These are phyloP conservation scores for Buceros bicornis DNA, from an alignment of 2,797 vertebrate species.

Conservation along the genomic window DNA sequence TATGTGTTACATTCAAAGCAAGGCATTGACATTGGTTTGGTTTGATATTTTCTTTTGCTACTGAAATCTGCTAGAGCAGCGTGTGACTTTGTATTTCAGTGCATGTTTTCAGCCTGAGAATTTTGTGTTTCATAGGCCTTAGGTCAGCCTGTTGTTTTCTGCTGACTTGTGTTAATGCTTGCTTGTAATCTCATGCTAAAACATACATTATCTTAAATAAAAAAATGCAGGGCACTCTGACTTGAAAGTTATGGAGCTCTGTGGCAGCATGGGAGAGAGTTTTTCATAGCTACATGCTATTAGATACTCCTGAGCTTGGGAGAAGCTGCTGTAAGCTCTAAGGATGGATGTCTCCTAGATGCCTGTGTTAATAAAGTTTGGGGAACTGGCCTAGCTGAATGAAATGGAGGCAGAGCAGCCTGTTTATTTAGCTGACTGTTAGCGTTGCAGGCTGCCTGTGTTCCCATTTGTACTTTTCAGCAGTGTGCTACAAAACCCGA, in stretches of 20 bases:
- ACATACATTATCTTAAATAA: not conserved
- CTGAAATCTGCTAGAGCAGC: not conserved
- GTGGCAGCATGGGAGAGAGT: not conserved
- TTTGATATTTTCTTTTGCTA: not conserved
- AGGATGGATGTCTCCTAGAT: not conserved
- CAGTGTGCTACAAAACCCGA: constrained; percentile 12
- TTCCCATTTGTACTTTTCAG: constrained; percentile 45
- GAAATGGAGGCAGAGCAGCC: constrained; percentile 34
- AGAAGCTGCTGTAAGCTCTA: not conserved
- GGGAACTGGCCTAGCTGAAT: not conserved
- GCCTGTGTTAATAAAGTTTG: not conserved
- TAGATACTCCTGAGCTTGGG: not conserved
- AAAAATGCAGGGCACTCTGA: not conserved
- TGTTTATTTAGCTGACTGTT: constrained; percentile 40
- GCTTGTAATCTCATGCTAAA: not conserved
- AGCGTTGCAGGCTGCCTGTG: constrained; percentile 2
- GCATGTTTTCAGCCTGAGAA: not conserved
- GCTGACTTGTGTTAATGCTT: not conserved
- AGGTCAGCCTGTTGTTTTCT: not conserved
- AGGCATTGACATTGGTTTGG: not conserved
- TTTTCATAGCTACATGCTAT: not conserved
- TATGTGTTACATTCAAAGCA: not conserved
- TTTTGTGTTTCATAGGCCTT: not conserved
- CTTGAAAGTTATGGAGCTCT: not conserved
- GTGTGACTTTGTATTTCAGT: not conserved